A percentile compares a stretch with the other conserved stretches of the same genome.
phyloP scores from a whole-genome alignment of 1,140 invertebrate genomes.

The Drosophila asahinai region DNA sequence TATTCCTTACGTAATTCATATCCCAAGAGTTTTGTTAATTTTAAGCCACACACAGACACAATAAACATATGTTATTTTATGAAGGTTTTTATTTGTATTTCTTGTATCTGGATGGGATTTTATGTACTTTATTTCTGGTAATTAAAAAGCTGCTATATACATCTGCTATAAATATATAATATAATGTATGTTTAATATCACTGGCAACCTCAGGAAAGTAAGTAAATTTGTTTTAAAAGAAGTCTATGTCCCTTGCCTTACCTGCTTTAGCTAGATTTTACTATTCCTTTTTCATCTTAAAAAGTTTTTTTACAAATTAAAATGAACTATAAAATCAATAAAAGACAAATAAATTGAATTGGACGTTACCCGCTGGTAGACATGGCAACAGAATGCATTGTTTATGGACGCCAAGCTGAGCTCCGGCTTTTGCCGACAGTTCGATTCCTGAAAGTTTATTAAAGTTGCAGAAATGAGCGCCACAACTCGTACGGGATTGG shows the following conservation, averaged over 20 bases:
- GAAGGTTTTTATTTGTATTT: not conserved
- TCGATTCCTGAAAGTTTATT: constrained; percentile 10
- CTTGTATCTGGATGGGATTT: too few relatives aligned
- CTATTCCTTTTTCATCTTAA: too few relatives aligned
- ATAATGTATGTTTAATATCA: too few relatives aligned
- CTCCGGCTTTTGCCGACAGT: not conserved
- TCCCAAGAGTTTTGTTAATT: constrained; percentile 35
- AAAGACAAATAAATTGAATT: not conserved
- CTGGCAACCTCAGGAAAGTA: too few relatives aligned
- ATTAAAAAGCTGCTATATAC: too few relatives aligned
- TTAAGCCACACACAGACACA: constrained; percentile 30
- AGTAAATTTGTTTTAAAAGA: too few relatives aligned
- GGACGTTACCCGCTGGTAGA: not conserved
- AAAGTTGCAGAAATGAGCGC: constrained; percentile 53
- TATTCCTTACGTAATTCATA: constrained; percentile 26
- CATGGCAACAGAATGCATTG: constrained; percentile 46
- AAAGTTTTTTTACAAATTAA: not conserved
- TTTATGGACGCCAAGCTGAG: constrained; percentile 19
- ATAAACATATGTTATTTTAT: constrained; percentile 31
- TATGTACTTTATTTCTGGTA: too few relatives aligned
- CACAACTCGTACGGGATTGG: constrained; percentile 75
- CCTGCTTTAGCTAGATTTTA: not conserved
- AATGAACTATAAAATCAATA: constrained; percentile 27
- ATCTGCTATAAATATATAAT: too few relatives aligned
- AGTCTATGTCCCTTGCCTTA: not conserved